Conservation (phyloP, 2,797 vertebrate genomes). For the Oreochromis mossambicus region DNA sequence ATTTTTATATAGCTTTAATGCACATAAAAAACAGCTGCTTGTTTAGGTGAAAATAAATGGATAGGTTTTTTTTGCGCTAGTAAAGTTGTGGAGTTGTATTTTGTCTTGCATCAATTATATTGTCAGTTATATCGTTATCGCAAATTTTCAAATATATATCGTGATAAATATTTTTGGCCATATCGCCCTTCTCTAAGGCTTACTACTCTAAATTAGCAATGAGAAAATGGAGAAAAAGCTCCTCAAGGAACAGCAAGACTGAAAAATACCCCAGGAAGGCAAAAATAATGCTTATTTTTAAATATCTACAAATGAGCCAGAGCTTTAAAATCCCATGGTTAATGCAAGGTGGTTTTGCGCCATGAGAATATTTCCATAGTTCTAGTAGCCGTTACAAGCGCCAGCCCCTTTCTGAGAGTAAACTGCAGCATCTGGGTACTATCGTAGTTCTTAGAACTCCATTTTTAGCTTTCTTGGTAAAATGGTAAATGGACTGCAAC, state of each 20-base stretch:
- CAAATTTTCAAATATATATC: too few relatives aligned
- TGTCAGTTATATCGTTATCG: neutral
- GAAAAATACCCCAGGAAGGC: neutral
- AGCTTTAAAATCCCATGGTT: neutral
- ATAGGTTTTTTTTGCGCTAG: neutral
- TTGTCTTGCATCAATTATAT: accelerated
- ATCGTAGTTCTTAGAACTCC: neutral
- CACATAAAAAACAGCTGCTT: neutral
- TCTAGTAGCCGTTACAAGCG: neutral
- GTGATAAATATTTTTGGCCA: neutral
- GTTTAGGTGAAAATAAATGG: neutral
- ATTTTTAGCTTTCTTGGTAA: neutral
- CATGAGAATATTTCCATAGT: neutral
- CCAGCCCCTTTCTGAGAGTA: neutral
- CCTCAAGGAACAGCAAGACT: neutral
- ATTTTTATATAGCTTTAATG: neutral
- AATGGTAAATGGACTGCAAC: neutral
- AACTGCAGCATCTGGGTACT: neutral
- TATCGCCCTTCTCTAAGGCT: neutral
- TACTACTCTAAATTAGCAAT: neutral
- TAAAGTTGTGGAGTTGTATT: neutral
- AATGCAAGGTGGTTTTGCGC: neutral
- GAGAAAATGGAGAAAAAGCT: neutral
- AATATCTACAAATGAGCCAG: neutral
- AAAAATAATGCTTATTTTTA: neutral